Percentiles rank a stretch among this genome's conserved stretches.
These are phyloP conservation scores for Acromyrmex echinatior DNA, from an alignment of 1,140 invertebrate species.

Conservation along the genomic window DNA sequence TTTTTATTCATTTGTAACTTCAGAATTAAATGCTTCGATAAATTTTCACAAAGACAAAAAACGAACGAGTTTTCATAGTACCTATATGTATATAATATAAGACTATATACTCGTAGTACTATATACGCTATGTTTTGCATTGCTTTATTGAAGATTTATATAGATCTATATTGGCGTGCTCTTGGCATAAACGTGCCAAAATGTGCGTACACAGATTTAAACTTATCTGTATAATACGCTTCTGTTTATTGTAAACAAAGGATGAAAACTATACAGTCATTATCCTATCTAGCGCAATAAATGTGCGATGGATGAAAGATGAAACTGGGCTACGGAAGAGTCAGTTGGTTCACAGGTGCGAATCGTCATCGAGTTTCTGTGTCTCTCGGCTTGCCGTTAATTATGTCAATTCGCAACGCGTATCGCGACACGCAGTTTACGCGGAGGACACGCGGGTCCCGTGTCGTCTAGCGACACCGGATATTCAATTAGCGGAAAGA, in stretches of 20 bases:
- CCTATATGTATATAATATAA: background rate
- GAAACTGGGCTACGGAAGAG: background rate
- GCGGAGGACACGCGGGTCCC: background rate
- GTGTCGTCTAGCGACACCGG: slow-evolving; percentile 36
- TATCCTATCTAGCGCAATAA: background rate
- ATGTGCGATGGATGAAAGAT: background rate
- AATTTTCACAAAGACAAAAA: slow-evolving; percentile 3
- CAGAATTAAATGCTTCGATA: background rate
- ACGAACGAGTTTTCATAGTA: background rate
- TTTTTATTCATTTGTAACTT: background rate
- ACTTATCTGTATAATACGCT: background rate
- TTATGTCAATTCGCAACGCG: slow-evolving; percentile 14
- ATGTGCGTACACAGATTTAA: background rate
- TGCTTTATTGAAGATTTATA: slow-evolving; percentile 14
- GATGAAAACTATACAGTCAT: slow-evolving; percentile 7
- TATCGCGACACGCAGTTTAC: slow-evolving; percentile 31
- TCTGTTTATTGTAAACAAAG: slow-evolving; percentile 7
- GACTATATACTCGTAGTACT: background rate
- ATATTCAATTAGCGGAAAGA: slow-evolving; percentile 57
- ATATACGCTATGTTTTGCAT: too few relatives aligned
- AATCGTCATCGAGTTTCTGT: background rate
- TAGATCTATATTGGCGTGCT: slow-evolving; percentile 5
- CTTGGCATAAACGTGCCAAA: slow-evolving; percentile 19
- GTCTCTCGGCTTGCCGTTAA: background rate
- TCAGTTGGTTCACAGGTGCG: background rate